Base-by-base conservation (phyloP, 2,113 vertebrate genomes). In the Nanorana parkeri region DNA sequence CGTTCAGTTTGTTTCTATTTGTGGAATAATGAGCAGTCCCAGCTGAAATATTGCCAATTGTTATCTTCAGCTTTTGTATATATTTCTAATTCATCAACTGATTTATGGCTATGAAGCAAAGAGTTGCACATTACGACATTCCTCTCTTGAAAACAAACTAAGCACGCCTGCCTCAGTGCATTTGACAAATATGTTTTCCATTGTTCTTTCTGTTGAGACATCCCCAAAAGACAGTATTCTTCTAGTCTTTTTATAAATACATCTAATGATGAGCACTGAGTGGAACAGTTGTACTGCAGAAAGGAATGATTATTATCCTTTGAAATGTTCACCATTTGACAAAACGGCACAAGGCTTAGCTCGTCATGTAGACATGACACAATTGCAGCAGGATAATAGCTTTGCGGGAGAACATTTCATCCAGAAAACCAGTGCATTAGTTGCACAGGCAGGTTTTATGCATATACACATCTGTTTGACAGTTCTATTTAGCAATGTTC, bases 401-500 rank as follows among this genome's bases (percentile, higher is more conserved):
- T 16, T 52, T 20, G 26, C 64, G 17, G 55, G 24, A 41, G 16
- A 71, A 24, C 66, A 26, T 80, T 72, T 80, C 78, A 72, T 80
- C 78, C 78, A 61, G 55, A 54, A 63, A 58, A 54, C 68, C 21
- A 29, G 32, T 56, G 71, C 56, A 61, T 80, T 63, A 19, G 11
- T 24, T 72, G 17, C 26, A 74, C 68, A 61, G 56, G 21, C 56
- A 80, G 23, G 41, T 64, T 55, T 72, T 63, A 41, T 80, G 67
- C 67, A 51, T 71, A 55, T 71, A 80, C 71, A 80, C 67, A 71
- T 80, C 78, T 80, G 55, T 61, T 47, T 80, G 78, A 80, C 78
- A 80, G 78, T 80, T 80, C 67, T 69, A 80, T 80, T 80, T 71
- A 80, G 61, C 24, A n/a, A 60, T 64, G 78, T 71, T 80, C 78